Conservation (phyloP, 2,888 invertebrate genomes). For the Halictus quadricinctus region DNA sequence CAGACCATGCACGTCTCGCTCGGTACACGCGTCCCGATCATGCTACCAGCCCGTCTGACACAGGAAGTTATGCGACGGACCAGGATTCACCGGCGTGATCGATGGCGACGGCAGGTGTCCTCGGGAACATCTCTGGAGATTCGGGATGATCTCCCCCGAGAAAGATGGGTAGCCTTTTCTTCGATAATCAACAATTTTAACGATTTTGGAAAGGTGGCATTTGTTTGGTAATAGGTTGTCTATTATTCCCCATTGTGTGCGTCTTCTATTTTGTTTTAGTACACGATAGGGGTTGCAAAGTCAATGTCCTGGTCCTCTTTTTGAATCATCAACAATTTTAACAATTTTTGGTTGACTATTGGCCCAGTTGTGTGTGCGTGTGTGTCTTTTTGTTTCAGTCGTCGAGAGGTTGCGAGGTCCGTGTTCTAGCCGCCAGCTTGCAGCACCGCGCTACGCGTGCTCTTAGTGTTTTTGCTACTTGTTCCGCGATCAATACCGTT, state of each 20-base stretch:
- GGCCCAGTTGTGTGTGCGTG: no score
- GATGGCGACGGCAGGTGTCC: constrained; percentile 30
- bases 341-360: background rate
- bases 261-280: background rate
- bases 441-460: constrained; percentile 62
- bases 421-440: constrained; percentile 61
- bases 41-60: background rate
- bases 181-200: background rate
- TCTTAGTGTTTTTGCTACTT: constrained; percentile 15
- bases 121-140: background rate
- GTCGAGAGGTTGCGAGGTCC: background rate
- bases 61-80: constrained; percentile 39
- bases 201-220: no score
- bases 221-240: background rate
- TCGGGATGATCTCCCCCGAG: background rate
- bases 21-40: constrained; percentile 15
- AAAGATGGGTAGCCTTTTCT: background rate
- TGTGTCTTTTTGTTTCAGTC: background rate
- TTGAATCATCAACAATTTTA: background rate
- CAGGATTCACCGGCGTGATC: constrained; percentile 27
- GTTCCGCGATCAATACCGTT: constrained; percentile 56
- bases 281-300: background rate
- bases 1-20: constrained; percentile 15
- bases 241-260: no score
- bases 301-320: background rate